Percentiles rank a stretch among this genome's conserved stretches.
phyloP scores from a whole-genome alignment of 2,113 vertebrate genomes.

The Oncorhynchus tshawytscha region DNA sequence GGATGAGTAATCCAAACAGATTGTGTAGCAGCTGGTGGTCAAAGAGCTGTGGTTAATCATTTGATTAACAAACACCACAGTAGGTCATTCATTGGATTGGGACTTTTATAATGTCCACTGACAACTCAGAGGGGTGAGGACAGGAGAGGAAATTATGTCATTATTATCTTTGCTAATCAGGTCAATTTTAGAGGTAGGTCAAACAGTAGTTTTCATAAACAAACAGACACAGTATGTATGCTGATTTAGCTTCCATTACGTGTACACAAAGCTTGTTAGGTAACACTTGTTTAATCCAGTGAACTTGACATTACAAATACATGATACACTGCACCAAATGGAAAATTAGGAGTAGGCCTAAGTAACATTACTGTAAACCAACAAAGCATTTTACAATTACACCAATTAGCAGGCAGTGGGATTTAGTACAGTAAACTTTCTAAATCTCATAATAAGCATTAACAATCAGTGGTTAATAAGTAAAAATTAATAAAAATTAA shows the following conservation, averaged over 20 bases:
- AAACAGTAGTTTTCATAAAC: no score
- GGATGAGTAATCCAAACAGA: slow-evolving; percentile 8
- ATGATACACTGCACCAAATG: no score
- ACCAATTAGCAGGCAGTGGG: neutral
- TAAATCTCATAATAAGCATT: neutral
- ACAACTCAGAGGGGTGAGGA: neutral
- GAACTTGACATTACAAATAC: no score
- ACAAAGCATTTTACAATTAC: neutral
- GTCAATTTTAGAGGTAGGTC: no score
- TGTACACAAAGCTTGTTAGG: no score
- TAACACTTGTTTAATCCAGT: no score
- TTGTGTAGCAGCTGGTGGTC: slow-evolving; percentile 19
- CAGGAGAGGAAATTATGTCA: neutral
- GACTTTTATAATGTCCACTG: neutral
- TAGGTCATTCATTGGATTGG: neutral
- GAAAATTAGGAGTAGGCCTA: neutral
- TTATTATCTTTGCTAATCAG: neutral
- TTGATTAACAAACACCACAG: neutral
- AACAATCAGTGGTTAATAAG: slow-evolving; percentile 1
- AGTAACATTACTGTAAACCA: neutral
- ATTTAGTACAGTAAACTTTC: neutral
- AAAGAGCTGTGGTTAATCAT: neutral
- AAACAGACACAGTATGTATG: no score
- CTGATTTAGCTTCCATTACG: no score
- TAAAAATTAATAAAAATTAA: no score